Base-by-base conservation (phyloP, 2,888 invertebrate genomes). In the Fissipunctia ypsillon region DNA sequence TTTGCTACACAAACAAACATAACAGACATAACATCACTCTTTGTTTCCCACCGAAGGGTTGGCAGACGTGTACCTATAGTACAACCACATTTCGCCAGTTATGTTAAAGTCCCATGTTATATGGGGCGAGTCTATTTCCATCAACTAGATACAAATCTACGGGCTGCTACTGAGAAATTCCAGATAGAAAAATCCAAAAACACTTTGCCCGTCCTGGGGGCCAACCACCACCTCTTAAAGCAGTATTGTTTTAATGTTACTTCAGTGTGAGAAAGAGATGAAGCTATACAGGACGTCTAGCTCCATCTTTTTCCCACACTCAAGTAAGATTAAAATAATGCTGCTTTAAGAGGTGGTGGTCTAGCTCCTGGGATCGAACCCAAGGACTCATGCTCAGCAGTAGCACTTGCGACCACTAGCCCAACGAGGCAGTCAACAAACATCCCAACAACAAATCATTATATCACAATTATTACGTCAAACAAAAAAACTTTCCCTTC, bases 381-480 rank as follows among this genome's bases (percentile, higher is more conserved):
- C 1, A n/a, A 48, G n/a, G 9, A 3, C 50, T n/a, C n/a, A 48
- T 22, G 12, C 50, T n/a, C n/a, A 50, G 50, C n/a, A 50, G 10
- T 12, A 12, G 3, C 16, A 14, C 43, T 41, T 41, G 3, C 48
- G 7, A 10, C 50, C 5, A 52, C 6, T 16, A 52, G 2, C 3
- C 14, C 16, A 52, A 28, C 52, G 25, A 54, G 25, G 16, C 3
- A 28, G 14, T 52, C 4, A 70, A 74, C 74, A 66, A 57, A 78
- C 64, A 65, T 12, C 9, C 35, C 25, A 16, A 43, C 38, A 72
- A 60, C 22, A 66, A 61, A 50, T 73, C 12, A 60, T 52, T 72
- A 54, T 63, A 43, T 57, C 57, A 69, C 28, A 43, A 45, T 67
- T 75, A 67, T 59, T 14, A 56, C 12, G 5, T 50, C 19, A 38